Conservation (phyloP, 2,797 vertebrate genomes). For the Peromyscus eremicus region DNA sequence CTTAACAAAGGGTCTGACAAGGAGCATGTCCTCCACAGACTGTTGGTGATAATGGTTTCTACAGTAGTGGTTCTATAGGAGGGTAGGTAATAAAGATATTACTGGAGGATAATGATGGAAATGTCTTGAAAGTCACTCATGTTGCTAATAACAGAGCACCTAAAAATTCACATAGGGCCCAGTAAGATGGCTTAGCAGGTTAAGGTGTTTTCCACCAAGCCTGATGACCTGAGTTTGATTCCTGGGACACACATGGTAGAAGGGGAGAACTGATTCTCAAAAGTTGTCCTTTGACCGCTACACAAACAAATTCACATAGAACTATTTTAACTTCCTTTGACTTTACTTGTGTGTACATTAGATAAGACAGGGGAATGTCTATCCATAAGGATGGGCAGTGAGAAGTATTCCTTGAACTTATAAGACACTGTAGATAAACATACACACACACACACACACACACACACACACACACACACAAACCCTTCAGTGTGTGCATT, state of each 20-base stretch:
- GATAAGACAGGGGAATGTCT: background rate
- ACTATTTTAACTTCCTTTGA: background rate
- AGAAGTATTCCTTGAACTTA: background rate
- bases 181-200: background rate
- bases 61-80: background rate
- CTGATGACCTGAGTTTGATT: background rate
- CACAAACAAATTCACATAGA: background rate
- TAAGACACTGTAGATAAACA: background rate
- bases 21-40: background rate
- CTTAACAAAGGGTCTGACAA: background rate
- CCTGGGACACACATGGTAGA: background rate
- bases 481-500: background rate
- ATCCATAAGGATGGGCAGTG: rapidly evolving
- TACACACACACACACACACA: no score
- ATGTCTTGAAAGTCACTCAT: background rate
- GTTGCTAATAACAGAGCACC: background rate
- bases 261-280: background rate
- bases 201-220: background rate
- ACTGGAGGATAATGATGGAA: background rate
- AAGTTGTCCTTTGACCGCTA: background rate
- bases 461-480: background rate
- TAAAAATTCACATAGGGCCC: background rate
- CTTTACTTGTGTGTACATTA: background rate
- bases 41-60: background rate
- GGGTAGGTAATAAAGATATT: background rate